Percentiles rank a stretch among this genome's conserved stretches.
Evolutionary conservation across 2,888 invertebrate species (phyloP).

Genomic region (Amblyjoppa fuscipennis): DNA sequence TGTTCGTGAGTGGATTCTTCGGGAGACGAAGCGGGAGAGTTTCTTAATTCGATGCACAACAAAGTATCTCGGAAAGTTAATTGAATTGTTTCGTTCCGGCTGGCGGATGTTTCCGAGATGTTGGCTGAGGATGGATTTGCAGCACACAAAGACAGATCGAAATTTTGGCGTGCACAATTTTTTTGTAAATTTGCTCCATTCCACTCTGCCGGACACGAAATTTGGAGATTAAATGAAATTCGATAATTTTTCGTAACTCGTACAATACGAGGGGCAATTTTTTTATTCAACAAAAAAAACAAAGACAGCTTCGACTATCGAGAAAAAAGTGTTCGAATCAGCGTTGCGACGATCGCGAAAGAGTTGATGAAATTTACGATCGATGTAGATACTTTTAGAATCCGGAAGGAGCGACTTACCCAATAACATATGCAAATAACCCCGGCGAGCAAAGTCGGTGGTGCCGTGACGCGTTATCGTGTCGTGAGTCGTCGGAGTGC

Average conservation of each 20-base stretch:
- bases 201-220: no score
- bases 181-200: no score
- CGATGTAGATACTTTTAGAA: slow-evolving; percentile 5
- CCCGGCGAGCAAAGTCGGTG: slow-evolving; percentile 6
- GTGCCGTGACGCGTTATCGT: slow-evolving; percentile 15
- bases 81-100: not conserved
- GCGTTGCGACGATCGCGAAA: slow-evolving; percentile 1
- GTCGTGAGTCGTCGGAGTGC: slow-evolving; percentile 28
- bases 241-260: not conserved
- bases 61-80: not conserved
- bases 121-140: not conserved
- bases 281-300: not conserved
- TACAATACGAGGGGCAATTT: not conserved
- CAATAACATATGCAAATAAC: slow-evolving; percentile 61
- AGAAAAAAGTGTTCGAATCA: not conserved
- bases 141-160: not conserved
- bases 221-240: no score
- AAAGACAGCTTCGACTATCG: not conserved
- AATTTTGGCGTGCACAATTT: not conserved
- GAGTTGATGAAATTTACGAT: slow-evolving; percentile 37
- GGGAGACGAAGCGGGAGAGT: not conserved
- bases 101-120: not conserved
- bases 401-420: slow-evolving; percentile 37
- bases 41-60: slow-evolving; percentile 12
- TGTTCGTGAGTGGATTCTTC: not conserved